phyloP scores from a whole-genome alignment of 2,113 vertebrate genomes.

The Catharus minimus region DNA sequence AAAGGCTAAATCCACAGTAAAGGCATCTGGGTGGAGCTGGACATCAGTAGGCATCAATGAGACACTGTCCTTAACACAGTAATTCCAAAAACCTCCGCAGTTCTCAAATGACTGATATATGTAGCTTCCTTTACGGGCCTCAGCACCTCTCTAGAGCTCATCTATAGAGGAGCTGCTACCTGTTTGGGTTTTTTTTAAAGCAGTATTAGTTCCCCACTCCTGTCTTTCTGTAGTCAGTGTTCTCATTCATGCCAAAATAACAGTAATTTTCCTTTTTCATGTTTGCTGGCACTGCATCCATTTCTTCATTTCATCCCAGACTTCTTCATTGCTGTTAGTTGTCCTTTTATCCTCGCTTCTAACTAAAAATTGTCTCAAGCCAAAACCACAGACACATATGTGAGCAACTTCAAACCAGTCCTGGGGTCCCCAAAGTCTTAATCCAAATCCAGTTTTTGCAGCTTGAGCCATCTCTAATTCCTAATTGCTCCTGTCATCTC shows the following conservation, averaged over 20 bases:
- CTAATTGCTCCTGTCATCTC: constrained; percentile 70
- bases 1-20: neutral
- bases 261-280: neutral
- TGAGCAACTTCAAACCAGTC: constrained; percentile 62
- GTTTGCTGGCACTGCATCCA: constrained; percentile 32
- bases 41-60: neutral
- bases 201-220: neutral
- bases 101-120: neutral
- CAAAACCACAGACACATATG: constrained; percentile 69
- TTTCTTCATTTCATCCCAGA: constrained; percentile 48
- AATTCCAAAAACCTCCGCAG: neutral
- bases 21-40: neutral
- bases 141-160: neutral
- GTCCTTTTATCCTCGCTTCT: constrained; percentile 55
- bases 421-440: constrained; percentile 56
- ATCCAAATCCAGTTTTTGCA: constrained; percentile 66
- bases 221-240: neutral
- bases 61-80: neutral
- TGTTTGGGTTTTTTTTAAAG: accelerated
- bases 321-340: constrained; percentile 36
- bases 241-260: neutral
- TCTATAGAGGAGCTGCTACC: neutral
- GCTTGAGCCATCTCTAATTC: constrained; percentile 67
- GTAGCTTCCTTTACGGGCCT: neutral
- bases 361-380: constrained; percentile 38